Evolutionary conservation across 2,113 vertebrate species (phyloP).

Genomic region (Oenanthe oenanthe): DNA sequence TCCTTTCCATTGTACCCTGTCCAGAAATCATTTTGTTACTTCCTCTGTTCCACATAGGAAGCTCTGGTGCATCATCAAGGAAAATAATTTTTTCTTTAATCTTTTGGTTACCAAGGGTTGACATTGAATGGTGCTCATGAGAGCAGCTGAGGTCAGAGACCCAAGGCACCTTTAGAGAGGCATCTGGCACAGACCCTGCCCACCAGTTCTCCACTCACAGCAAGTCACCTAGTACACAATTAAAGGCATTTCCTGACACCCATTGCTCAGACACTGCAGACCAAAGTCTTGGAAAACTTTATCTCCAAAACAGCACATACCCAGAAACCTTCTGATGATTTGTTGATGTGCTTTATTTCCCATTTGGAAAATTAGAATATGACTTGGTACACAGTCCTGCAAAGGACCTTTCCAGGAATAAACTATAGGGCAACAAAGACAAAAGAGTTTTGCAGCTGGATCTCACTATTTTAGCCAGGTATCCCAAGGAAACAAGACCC

Average conservation of each 20-base stretch:
- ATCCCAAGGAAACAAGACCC: not conserved
- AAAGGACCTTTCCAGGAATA: not conserved
- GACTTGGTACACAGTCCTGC: not conserved
- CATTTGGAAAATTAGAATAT: not conserved
- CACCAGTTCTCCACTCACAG: not conserved
- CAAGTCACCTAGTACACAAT: accelerated
- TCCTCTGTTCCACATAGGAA: not conserved
- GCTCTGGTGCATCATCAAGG: not conserved
- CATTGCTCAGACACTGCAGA: not conserved
- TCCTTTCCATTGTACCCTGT: not conserved
- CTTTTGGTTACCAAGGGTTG: not conserved
- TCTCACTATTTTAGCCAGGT: not conserved
- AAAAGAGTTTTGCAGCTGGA: not conserved
- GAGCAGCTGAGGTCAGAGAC: not conserved
- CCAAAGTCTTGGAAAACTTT: not conserved
- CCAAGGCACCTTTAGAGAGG: not conserved
- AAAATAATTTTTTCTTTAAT: not conserved
- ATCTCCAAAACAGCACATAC: not conserved
- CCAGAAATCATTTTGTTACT: not conserved
- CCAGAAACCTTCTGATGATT: not conserved
- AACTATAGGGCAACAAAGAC: not conserved
- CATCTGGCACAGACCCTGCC: not conserved
- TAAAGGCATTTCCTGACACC: not conserved
- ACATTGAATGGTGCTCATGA: not conserved
- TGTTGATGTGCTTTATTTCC: not conserved